phyloP scores from a whole-genome alignment of 1,140 invertebrate species.

The Paralvinella palmiformis region DNA sequence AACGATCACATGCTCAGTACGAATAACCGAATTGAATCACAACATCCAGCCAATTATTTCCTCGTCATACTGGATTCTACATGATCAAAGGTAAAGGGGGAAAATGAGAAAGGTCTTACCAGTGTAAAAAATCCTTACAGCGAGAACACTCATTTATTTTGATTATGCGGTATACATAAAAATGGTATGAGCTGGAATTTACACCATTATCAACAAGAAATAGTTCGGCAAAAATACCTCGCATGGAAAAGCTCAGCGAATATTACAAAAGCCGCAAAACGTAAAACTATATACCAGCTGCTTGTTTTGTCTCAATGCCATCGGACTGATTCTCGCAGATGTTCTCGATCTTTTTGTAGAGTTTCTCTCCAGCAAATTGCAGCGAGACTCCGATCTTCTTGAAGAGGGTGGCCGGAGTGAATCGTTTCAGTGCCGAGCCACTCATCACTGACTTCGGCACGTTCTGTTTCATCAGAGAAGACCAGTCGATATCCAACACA shows the following conservation, averaged over 20 bases:
- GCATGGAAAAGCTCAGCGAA: not conserved
- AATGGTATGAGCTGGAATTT: too few species aligned
- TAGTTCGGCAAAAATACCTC: not conserved
- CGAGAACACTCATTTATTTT: too few species aligned
- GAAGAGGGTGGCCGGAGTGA: conserved; percentile 33
- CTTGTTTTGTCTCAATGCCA: conserved; percentile 6
- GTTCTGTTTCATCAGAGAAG: conserved; percentile 63
- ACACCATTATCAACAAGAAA: too few species aligned
- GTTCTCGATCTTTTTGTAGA: conserved; percentile 31
- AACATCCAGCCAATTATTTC: too few species aligned
- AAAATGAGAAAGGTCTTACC: too few species aligned
- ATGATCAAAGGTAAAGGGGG: too few species aligned
- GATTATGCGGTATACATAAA: too few species aligned
- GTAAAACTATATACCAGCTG: not conserved
- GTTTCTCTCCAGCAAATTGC: conserved; percentile 32
- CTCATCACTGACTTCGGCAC: conserved; percentile 21
- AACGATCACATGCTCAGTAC: too few species aligned
- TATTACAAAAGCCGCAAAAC: not conserved
- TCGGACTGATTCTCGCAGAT: conserved; percentile 22
- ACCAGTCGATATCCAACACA: conserved; percentile 86
- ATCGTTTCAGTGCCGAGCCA: conserved; percentile 32
- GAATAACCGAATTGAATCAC: too few species aligned
- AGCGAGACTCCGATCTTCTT: conserved; percentile 36
- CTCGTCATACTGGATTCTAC: too few species aligned
- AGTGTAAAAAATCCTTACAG: too few species aligned